Evolutionary conservation across 1,140 invertebrate genomes (phyloP).

Genomic region (Pachyrhynchus sulphureomaculatus): DNA sequence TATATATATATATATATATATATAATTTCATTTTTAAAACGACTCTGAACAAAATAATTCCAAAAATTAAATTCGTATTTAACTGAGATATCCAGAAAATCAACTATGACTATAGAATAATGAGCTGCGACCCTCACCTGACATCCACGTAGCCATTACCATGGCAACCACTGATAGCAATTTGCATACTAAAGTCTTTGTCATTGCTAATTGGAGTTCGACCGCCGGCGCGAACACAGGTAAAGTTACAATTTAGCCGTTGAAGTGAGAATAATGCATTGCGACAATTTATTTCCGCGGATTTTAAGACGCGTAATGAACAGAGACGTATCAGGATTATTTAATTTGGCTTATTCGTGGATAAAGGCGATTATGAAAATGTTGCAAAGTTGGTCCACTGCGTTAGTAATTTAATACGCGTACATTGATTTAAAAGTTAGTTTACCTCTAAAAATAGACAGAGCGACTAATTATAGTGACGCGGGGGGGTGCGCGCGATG

Average conservation of each 20-base stretch:
- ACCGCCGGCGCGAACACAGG: constrained; percentile 15
- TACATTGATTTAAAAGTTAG: no score
- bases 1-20: no score
- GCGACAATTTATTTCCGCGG: neutral
- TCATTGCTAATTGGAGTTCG: constrained; percentile 47
- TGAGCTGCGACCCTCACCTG: constrained; percentile 44
- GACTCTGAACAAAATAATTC: neutral
- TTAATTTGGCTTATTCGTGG: no score
- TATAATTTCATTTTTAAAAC: no score
- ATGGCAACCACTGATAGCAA: constrained; percentile 47
- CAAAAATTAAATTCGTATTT: constrained; percentile 5
- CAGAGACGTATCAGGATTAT: neutral
- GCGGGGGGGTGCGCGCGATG: no score
- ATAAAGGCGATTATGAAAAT: no score
- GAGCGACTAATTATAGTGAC: no score
- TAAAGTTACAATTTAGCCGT: constrained; percentile 7
- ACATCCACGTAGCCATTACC: constrained; percentile 40
- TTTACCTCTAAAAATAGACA: no score
- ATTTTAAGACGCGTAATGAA: neutral
- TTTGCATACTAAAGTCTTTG: constrained; percentile 51
- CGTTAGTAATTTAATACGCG: no score
- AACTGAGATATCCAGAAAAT: constrained; percentile 31
- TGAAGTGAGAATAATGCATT: neutral
- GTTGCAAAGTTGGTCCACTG: no score
- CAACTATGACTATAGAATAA: constrained; percentile 46